These are phyloP conservation scores for Lasius platythorax DNA, from an alignment of 2,888 invertebrate species.

Conservation along the genomic window DNA sequence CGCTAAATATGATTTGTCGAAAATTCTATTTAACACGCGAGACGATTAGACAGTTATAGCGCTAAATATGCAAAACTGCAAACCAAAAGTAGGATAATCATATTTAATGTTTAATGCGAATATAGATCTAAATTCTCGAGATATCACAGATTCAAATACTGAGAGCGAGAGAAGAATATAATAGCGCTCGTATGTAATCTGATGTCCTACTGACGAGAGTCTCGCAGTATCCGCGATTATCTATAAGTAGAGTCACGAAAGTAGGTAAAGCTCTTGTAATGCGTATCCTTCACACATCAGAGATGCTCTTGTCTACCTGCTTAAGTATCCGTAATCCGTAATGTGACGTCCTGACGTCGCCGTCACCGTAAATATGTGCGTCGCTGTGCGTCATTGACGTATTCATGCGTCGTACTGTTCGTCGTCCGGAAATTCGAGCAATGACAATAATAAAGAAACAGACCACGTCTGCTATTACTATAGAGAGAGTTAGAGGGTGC, in stretches of 20 bases:
- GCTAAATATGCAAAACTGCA: not conserved
- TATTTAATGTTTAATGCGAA: conserved; percentile 22
- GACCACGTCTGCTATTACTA: not conserved
- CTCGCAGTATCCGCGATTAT: conserved; percentile 43
- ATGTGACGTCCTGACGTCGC: conserved; percentile 48
- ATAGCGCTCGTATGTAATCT: not conserved
- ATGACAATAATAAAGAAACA: not conserved
- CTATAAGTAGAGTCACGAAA: conserved; percentile 20
- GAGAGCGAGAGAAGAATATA: conserved; percentile 15
- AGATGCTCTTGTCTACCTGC: conserved; percentile 7
- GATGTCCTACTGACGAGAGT: conserved; percentile 32
- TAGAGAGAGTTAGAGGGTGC: not conserved
- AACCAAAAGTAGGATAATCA: conserved; percentile 8
- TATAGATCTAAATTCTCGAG: conserved; percentile 2
- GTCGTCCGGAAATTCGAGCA: conserved; percentile 7
- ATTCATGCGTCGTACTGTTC: conserved; percentile 14
- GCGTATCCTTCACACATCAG: conserved; percentile 6
- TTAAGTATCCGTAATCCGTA: conserved; percentile 67
- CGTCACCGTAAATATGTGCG: conserved; percentile 19
- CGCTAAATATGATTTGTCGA: not conserved
- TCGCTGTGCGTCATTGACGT: conserved; percentile 31
- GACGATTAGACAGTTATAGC: not conserved
- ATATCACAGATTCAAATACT: conserved; percentile 40
- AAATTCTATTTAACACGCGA: conserved; percentile 1
- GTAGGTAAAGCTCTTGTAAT: conserved; percentile 35